phyloP scores from a whole-genome alignment of 2,797 vertebrate species.

The Lateolabrax maculatus region DNA sequence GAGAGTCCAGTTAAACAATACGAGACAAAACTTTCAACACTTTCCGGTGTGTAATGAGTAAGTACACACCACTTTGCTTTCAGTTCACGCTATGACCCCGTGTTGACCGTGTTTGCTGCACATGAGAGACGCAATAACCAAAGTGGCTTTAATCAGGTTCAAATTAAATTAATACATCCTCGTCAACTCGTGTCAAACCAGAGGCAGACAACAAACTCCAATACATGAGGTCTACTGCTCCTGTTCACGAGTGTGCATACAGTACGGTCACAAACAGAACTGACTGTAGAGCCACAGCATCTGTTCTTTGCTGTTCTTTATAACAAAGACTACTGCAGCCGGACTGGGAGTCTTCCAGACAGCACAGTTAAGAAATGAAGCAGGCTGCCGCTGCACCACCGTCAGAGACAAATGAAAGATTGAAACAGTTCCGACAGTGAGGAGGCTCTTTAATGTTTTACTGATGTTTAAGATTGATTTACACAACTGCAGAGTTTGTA shows the following conservation, averaged over 20 bases:
- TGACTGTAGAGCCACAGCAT: neutral
- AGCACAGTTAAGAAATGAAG: neutral
- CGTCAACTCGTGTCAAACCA: neutral
- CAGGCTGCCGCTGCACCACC: slow-evolving; percentile 16
- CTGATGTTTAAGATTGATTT: slow-evolving; percentile 24
- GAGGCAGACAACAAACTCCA: neutral
- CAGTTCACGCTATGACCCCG: neutral
- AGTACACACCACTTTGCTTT: neutral
- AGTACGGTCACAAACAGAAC: neutral
- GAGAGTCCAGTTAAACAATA: neutral
- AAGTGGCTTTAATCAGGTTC: neutral
- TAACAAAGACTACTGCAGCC: neutral
- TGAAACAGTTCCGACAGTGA: slow-evolving; percentile 12
- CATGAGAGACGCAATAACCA: neutral
- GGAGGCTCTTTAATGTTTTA: slow-evolving; percentile 34
- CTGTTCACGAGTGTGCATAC: neutral
- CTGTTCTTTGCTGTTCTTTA: neutral
- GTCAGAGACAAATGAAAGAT: slow-evolving; percentile 40
- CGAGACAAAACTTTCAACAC: too few species aligned
- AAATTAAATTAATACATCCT: neutral
- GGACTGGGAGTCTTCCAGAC: neutral
- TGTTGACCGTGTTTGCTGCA: neutral
- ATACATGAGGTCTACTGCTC: neutral
- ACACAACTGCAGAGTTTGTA: slow-evolving; percentile 22
- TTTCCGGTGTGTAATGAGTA: too few species aligned